Evolutionary conservation across 2,888 invertebrate genomes (phyloP).

Genomic region (Marronus borbonicus): DNA sequence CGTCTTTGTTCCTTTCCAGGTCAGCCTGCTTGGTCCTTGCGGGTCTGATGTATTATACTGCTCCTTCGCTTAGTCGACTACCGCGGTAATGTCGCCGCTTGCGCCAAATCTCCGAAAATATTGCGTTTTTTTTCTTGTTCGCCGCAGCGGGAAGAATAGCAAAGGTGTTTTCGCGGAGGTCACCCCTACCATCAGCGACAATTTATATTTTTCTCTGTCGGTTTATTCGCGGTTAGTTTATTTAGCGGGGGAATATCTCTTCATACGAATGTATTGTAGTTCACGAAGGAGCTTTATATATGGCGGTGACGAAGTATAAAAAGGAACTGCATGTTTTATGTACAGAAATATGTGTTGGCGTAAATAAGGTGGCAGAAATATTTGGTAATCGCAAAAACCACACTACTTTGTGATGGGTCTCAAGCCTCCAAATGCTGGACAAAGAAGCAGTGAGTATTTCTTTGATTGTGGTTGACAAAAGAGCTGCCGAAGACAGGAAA

Average conservation of each 20-base stretch:
- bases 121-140: not conserved
- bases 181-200: not conserved
- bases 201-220: conserved; percentile 23
- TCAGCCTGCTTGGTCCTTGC: not conserved
- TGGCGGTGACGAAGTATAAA: not conserved
- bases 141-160: not conserved
- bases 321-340: not conserved
- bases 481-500: too few species aligned
- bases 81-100: not conserved
- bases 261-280: not conserved
- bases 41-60: conserved; percentile 13
- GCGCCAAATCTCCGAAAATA: conserved; percentile 16
- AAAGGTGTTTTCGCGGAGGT: not conserved
- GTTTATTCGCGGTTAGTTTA: not conserved
- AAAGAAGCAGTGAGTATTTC: too few species aligned
- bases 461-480: too few species aligned
- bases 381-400: too few species aligned
- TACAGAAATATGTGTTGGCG: not conserved
- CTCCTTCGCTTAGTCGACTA: conserved; percentile 1
- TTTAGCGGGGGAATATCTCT: not conserved
- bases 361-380: too few species aligned
- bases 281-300: not conserved
- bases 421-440: too few species aligned
- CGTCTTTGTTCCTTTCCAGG: not conserved
- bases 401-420: too few species aligned